Evolutionary conservation across 2,113 vertebrate species (phyloP).

Genomic region (Chloropsis hardwickii): DNA sequence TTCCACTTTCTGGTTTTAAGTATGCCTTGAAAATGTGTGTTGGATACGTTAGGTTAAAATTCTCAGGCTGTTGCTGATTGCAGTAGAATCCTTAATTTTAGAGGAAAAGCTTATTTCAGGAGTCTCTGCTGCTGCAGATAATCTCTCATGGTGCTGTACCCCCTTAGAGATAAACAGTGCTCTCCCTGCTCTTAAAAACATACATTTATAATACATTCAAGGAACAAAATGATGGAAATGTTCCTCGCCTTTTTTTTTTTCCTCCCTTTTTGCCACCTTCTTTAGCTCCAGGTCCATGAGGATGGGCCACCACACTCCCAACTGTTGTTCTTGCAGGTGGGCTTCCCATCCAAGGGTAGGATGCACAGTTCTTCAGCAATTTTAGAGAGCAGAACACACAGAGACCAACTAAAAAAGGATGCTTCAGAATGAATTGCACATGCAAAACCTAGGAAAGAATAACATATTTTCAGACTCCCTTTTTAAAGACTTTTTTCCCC

Average conservation of each 20-base stretch:
- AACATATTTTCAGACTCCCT: accelerated
- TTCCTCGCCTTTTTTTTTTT: background rate
- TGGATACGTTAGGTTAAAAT: background rate
- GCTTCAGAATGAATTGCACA: background rate
- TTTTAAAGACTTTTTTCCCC: background rate
- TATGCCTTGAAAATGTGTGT: background rate
- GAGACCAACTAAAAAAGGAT: background rate
- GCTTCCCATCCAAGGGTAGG: background rate
- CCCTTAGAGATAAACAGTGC: background rate
- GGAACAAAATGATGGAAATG: background rate
- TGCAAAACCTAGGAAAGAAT: background rate
- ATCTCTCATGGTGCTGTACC: accelerated
- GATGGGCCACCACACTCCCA: no score
- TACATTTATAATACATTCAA: background rate
- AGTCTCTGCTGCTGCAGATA: background rate
- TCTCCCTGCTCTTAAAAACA: background rate
- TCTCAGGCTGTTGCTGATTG: background rate
- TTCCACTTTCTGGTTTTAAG: background rate
- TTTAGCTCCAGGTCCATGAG: background rate
- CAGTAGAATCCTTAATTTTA: background rate
- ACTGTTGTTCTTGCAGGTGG: background rate
- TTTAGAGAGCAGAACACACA: background rate
- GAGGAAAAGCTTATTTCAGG: background rate
- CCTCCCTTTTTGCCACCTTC: background rate
- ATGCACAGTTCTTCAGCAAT: background rate